Evolutionary conservation across 2,888 invertebrate species (phyloP).

Genomic region (Acanthosepion esculentum): DNA sequence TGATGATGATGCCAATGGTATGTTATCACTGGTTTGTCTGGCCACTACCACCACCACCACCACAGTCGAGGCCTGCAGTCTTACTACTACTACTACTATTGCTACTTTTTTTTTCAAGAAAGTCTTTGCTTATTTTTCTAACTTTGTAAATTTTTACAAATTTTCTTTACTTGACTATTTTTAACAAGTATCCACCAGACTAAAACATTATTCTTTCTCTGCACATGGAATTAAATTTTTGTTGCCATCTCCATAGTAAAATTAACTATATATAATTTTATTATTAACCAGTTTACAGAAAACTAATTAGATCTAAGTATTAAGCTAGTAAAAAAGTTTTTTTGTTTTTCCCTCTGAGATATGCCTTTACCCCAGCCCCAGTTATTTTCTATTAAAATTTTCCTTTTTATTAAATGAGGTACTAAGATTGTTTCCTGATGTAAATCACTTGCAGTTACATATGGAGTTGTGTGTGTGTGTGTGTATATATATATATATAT

Average conservation of each 20-base stretch:
- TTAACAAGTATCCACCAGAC: constrained; percentile 22
- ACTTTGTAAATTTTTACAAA: constrained; percentile 22
- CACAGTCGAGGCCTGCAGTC: neutral
- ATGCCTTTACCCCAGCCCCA: neutral
- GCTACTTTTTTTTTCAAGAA: neutral
- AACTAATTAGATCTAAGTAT: neutral
- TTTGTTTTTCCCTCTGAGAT: neutral
- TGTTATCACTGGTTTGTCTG: constrained; percentile 33
- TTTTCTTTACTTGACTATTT: constrained; percentile 3
- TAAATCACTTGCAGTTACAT: neutral
- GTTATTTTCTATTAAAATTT: neutral
- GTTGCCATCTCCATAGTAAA: neutral
- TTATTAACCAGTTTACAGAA: neutral
- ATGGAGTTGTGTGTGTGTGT: neutral
- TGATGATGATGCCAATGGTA: constrained; percentile 13
- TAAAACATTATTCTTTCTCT: neutral
- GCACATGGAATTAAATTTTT: neutral
- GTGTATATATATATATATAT: no score
- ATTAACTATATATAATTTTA: neutral
- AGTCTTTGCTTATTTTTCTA: constrained; percentile 33
- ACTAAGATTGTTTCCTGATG: neutral
- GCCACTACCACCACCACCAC: neutral
- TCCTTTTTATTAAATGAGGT: neutral
- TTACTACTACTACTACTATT: constrained; percentile 35
- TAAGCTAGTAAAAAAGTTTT: neutral